These are phyloP conservation scores for Cairina moschata DNA, from an alignment of 2,113 vertebrate genomes.

Conservation along the genomic window DNA sequence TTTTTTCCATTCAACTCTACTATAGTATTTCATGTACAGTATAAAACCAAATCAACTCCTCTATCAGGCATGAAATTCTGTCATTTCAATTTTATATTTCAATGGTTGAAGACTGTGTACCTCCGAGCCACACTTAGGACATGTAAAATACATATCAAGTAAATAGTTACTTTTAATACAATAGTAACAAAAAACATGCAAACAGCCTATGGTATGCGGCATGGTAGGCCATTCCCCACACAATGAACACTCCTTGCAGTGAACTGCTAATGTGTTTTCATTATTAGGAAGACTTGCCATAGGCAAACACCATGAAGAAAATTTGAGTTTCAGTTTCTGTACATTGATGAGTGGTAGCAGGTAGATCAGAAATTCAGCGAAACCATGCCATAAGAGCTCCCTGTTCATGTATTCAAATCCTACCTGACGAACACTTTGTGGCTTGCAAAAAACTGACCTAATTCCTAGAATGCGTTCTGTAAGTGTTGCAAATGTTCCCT, in stretches of 20 bases:
- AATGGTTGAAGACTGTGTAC: conserved; percentile 79
- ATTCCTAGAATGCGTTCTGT: conserved; percentile 89
- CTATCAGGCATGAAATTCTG: conserved; percentile 65
- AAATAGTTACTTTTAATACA: conserved; percentile 90
- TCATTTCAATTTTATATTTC: conserved; percentile 83
- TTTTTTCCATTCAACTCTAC: neutral
- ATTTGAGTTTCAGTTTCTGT: conserved; percentile 83
- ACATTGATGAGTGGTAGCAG: conserved; percentile 89
- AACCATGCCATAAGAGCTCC: conserved; percentile 97
- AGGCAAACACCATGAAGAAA: conserved; percentile 76
- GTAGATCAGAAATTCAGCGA: conserved; percentile 95
- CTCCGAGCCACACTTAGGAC: conserved; percentile 89
- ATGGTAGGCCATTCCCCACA: conserved; percentile 96
- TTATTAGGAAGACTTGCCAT: conserved; percentile 21
- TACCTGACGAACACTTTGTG: conserved; percentile 80
- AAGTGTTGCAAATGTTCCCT: conserved; percentile 87
- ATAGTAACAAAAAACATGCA: conserved; percentile 95
- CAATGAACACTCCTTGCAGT: conserved; percentile 84
- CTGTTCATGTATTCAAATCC: conserved; percentile 95
- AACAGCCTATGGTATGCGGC: conserved; percentile 91
- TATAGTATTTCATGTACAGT: neutral
- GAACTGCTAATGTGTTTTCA: neutral
- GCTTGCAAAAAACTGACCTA: conserved; percentile 83
- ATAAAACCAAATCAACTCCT: neutral
- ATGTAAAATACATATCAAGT: conserved; percentile 84